Conservation (phyloP, 64 coral and sea anemone genomes). For the Exaiptasia diaphana region DNA sequence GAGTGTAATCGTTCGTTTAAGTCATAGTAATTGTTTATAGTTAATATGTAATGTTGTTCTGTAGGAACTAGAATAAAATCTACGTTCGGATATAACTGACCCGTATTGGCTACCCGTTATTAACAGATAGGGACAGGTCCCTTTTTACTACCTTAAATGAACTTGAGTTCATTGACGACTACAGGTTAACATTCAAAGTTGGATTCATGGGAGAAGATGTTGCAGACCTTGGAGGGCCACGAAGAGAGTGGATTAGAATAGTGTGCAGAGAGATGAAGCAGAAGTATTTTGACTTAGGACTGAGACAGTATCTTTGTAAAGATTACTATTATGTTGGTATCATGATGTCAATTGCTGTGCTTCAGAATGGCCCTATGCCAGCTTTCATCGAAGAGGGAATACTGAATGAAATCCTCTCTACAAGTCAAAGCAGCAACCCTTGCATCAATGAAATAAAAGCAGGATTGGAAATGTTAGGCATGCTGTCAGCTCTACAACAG, state of each 20-base stretch:
- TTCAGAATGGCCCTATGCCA: constrained; percentile 38
- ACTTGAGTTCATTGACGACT: constrained; percentile 15
- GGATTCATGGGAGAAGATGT: constrained; percentile 50
- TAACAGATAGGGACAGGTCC: constrained; percentile 34
- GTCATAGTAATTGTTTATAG: too few species aligned
- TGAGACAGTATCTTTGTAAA: neutral
- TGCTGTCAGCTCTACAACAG: constrained; percentile 43
- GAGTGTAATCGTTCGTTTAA: too few species aligned
- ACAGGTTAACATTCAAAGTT: constrained; percentile 45
- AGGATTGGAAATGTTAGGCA: constrained; percentile 54
- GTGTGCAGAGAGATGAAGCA: too few species aligned
- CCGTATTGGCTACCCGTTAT: too few species aligned
- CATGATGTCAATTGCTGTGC: constrained; percentile 16
- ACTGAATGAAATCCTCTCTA: constrained; percentile 29
- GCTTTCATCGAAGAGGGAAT: neutral
- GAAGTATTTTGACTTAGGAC: constrained; percentile 38
- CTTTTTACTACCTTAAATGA: constrained; percentile 58
- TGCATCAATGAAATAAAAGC: constrained; percentile 41
- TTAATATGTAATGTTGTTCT: too few species aligned
- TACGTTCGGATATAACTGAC: too few species aligned
- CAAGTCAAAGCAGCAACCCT: constrained; percentile 1
- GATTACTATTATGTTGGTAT: constrained; percentile 26
- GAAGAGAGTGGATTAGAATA: constrained; percentile 45
- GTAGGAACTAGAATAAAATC: too few species aligned
- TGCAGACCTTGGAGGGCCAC: constrained; percentile 36